A percentile compares a stretch with the other conserved stretches of the same genome.
These are phyloP conservation scores for Plagodis dolabraria DNA, from an alignment of 2,888 invertebrate genomes.

Conservation along the genomic window DNA sequence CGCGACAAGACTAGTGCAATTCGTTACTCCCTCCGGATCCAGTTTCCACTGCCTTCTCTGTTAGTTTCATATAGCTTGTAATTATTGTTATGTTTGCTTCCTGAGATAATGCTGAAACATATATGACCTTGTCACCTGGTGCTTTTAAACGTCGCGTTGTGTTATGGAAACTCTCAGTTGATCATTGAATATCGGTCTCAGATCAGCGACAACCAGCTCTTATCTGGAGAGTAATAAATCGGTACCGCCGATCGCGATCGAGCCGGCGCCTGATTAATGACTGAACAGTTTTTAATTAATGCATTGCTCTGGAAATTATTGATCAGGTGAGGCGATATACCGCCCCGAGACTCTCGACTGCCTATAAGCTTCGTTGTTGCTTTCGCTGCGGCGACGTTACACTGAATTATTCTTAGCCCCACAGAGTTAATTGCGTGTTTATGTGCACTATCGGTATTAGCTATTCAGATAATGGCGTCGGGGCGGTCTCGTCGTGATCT, in stretches of 20 bases:
- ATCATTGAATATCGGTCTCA: constrained; percentile 34
- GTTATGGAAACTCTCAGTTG: constrained; percentile 47
- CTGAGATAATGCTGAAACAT: neutral
- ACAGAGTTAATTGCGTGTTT: constrained; percentile 67
- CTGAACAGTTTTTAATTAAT: constrained; percentile 71
- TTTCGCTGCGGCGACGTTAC: constrained; percentile 42
- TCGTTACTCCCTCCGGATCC: constrained; percentile 47
- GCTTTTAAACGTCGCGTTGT: constrained; percentile 33
- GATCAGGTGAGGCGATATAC: constrained; percentile 45
- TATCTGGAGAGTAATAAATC: constrained; percentile 72
- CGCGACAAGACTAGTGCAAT: constrained; percentile 41
- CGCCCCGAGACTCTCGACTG: constrained; percentile 41
- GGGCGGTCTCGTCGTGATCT: constrained; percentile 67
- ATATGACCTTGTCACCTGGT: constrained; percentile 1
- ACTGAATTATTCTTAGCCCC: constrained; percentile 60
- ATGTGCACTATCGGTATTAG: constrained; percentile 52
- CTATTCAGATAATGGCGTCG: constrained; percentile 45
- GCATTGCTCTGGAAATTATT: constrained; percentile 51
- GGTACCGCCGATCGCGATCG: constrained; percentile 61
- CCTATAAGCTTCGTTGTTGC: constrained; percentile 54
- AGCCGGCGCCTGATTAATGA: constrained; percentile 66
- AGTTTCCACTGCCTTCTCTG: constrained; percentile 39
- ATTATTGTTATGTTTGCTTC: no score
- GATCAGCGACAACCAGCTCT: constrained; percentile 55
- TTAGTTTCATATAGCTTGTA: constrained; percentile 31